Evolutionary conservation across 1,140 invertebrate species (phyloP).

Genomic region (Idris sp.): DNA sequence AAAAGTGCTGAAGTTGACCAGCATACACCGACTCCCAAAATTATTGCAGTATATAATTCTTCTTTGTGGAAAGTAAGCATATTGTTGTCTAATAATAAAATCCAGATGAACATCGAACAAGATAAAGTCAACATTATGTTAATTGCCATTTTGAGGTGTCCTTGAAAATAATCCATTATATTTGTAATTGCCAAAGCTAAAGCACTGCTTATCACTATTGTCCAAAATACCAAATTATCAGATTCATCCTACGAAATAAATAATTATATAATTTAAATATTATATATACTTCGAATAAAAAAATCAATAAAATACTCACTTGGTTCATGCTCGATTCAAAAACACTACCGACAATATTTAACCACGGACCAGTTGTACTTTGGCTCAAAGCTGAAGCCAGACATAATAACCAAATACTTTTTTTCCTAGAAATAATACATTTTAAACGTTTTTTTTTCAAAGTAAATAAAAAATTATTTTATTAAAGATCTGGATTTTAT

Average conservation of each 20-base stretch:
- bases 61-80: constrained; percentile 66
- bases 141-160: constrained; percentile 28
- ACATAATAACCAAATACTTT: constrained; percentile 72
- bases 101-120: constrained; percentile 71
- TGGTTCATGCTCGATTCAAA: constrained; percentile 70
- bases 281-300: no score
- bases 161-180: constrained; percentile 40
- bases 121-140: constrained; percentile 64
- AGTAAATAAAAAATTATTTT: no score
- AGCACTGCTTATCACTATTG: constrained; percentile 28
- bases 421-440: constrained; percentile 68
- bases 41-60: constrained; percentile 66
- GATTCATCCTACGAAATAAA: constrained; percentile 23
- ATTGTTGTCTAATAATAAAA: constrained; percentile 66
- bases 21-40: constrained; percentile 73
- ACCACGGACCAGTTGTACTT: constrained; percentile 76
- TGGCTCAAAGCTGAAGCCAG: constrained; percentile 72
- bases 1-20: constrained; percentile 77
- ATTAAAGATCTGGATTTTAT: no score
- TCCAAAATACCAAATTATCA: constrained; percentile 33
- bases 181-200: constrained; percentile 20
- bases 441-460: no score
- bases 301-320: no score
- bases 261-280: constrained; percentile 8
- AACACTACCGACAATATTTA: constrained; percentile 73